Conservation (phyloP, 2,113 vertebrate genomes). For the Heterotilapia buettikoferi region DNA sequence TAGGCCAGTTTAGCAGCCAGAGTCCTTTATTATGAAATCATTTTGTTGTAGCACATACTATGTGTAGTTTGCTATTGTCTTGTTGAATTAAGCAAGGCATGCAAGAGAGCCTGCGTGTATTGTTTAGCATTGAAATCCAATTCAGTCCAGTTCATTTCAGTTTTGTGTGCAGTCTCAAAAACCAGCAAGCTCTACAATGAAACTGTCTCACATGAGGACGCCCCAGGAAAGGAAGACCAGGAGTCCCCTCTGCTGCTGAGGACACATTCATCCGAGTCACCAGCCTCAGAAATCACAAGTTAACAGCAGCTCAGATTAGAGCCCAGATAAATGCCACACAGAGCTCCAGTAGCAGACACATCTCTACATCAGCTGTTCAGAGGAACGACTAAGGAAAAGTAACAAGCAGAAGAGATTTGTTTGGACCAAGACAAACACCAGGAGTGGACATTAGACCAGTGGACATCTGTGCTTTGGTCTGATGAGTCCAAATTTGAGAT, state of each 20-base stretch:
- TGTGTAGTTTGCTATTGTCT: not conserved
- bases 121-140: not conserved
- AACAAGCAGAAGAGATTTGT: not conserved
- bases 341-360: not conserved
- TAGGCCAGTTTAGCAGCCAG: not conserved
- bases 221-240: not conserved
- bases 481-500: too few relatives aligned
- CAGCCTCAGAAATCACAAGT: not conserved
- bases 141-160: not conserved
- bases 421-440: not conserved
- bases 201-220: not conserved
- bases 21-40: not conserved
- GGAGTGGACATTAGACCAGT: not conserved
- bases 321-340: not conserved
- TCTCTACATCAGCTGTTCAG: not conserved
- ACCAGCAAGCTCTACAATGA: not conserved
- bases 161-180: not conserved
- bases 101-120: not conserved
- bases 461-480: too few relatives aligned
- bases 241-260: not conserved
- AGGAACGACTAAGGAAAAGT: not conserved
- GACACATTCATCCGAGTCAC: not conserved
- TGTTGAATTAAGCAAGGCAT: not conserved
- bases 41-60: not conserved
- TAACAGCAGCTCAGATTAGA: not conserved